Base-by-base conservation (phyloP, 2,888 invertebrate genomes). In the Drosophila mettleri region DNA sequence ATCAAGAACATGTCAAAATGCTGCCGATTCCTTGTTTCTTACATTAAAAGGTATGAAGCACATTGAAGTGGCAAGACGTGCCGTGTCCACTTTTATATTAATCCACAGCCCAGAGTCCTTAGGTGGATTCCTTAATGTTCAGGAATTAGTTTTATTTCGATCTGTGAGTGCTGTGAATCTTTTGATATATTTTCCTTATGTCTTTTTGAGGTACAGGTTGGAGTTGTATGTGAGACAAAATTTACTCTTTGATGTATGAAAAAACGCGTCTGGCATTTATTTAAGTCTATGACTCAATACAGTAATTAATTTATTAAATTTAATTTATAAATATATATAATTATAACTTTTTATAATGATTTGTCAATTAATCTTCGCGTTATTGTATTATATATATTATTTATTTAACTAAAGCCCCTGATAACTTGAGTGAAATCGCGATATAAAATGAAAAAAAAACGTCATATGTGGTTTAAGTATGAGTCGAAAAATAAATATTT, bases 1-100 rank as follows among this genome's bases (percentile, higher is more conserved):
- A 27, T 45, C 43, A 45, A 27, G 43, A 27, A 10, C 43, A 9
- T 45, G 43, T 45, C 43, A 6, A 45, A 27, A 27, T 43, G 24
- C n/a, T 27, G 9, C n/a, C 9, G 24, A 3, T n/a, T 41, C 2
- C 5, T n/a, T 43, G 24, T 24, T 16, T 9, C 43, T 27, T 24
- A 9, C 24, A 43, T 24, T 10, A 43, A 6, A 29, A 29, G 6
- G 29, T 29, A 29, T 16, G 24, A 24, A 24, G n/a, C 24, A 27
- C n/a, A 8, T n/a, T 8, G n/a, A 24, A 41, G n/a, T 24, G 8
- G n/a, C 24, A 24, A 7, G n/a, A 2, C 22, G 22, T n/a, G 14
- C 8, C 9, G n/a, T 24, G 22, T 3, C n/a, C 43, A 43, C 43
- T n/a, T n/a, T 2, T 24, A 22, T 9, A 27, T 12, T 9, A 3